Conservation (phyloP, 2,888 invertebrate species). For the Amitus sp. region DNA sequence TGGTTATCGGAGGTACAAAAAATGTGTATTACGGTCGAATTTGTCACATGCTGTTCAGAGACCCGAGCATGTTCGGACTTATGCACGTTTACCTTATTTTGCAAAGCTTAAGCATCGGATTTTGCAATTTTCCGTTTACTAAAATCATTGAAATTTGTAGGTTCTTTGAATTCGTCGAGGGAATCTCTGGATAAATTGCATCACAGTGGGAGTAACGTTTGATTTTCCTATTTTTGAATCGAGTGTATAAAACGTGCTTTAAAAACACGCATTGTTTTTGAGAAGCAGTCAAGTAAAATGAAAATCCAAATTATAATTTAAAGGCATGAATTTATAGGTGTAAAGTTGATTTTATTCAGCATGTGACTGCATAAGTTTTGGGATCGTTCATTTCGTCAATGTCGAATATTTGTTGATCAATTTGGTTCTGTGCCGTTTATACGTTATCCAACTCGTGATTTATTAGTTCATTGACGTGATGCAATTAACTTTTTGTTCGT, state of each 20-base stretch:
- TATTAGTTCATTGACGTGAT: constrained; percentile 3
- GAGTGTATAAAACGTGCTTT: constrained; percentile 11
- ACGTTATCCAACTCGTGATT: constrained; percentile 14
- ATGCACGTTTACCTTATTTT: too few relatives aligned
- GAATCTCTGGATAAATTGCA: constrained; percentile 61
- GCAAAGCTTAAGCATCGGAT: too few relatives aligned
- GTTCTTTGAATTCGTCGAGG: constrained; percentile 64
- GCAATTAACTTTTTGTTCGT: constrained; percentile 3
- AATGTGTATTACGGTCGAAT: too few relatives aligned
- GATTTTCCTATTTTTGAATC: constrained; percentile 46
- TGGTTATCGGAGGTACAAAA: too few relatives aligned
- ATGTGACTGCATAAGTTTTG: too few relatives aligned
- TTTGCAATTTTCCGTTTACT: not conserved
- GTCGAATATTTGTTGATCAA: not conserved
- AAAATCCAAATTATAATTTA: constrained; percentile 11
- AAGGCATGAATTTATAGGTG: not conserved
- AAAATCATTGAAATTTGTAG: constrained; percentile 44
- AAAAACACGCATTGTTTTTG: constrained; percentile 11
- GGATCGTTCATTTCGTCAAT: not conserved
- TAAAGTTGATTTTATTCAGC: too few relatives aligned
- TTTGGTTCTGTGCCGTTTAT: constrained; percentile 20
- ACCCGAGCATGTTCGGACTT: too few relatives aligned
- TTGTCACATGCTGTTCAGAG: too few relatives aligned
- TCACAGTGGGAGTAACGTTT: constrained; percentile 60
- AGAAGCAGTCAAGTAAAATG: not conserved